phyloP scores from a whole-genome alignment of 30 jellyfish, hydroid and myxozoan species.

The Turritopsis dohrnii region DNA sequence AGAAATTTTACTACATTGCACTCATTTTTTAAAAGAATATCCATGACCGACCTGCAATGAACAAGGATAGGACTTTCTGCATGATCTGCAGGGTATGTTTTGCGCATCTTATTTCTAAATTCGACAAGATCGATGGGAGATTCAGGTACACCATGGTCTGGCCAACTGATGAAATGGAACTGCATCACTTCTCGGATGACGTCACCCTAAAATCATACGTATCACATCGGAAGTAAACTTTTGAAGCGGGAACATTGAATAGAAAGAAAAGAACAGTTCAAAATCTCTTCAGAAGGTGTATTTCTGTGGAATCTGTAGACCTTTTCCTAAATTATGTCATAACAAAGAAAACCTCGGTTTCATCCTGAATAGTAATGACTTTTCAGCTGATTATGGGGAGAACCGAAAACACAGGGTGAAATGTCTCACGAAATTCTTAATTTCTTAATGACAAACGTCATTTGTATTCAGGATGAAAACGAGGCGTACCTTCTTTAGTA shows the following conservation, averaged over 20 bases:
- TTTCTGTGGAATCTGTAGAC: neutral
- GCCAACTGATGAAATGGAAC: conserved; percentile 77
- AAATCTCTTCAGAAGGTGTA: neutral
- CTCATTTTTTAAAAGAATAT: too few relatives aligned
- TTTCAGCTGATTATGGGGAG: too few relatives aligned
- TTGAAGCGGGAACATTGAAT: neutral
- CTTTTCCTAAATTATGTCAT: too few relatives aligned
- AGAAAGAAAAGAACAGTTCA: neutral
- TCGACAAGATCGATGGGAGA: conserved; percentile 61
- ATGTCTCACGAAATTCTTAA: neutral
- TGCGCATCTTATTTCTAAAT: conserved; percentile 57
- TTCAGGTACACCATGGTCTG: conserved; percentile 91
- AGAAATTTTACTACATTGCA: neutral
- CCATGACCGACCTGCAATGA: conserved; percentile 75
- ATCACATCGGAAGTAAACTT: neutral
- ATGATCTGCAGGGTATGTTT: conserved; percentile 44
- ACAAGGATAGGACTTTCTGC: conserved; percentile 50
- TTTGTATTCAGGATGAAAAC: too few relatives aligned
- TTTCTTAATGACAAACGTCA: neutral
- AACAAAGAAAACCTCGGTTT: too few relatives aligned
- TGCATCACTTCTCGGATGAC: conserved; percentile 38
- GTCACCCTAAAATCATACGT: neutral
- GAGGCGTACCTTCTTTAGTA: conserved; percentile 56
- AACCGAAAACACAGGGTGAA: too few relatives aligned
- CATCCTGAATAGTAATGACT: too few relatives aligned